Evolutionary conservation across 2,797 vertebrate species (phyloP), one percentile per base, ranked within the genome.

Genomic region (Thamnophis elegans): DNA sequence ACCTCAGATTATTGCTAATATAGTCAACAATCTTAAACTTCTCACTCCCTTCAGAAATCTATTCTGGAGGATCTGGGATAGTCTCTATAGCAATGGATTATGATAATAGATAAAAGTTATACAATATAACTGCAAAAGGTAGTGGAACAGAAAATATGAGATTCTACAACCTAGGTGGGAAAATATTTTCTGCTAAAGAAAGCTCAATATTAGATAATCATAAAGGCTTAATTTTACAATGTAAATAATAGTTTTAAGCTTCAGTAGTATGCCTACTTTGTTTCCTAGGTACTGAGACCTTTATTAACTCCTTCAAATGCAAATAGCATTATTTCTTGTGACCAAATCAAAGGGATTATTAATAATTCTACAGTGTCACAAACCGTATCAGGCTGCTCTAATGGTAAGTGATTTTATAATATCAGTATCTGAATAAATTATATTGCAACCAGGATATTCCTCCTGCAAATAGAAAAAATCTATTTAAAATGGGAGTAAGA

Each of bases 301-400:
- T 85, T 94, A 65, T 36, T 95, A 5, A 59, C 55, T 94, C 58
- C 91, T 95, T 20, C 73, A 91, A 88, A 32, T 94, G 36, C 92
- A 92, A 95, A 93, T 87, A 92, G 87, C n/a, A 93, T 1, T 10
- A 25, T 94, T 95, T 94, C 32, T 91, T 93, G 47, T 54, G 91
- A 93, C 9, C 87, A 91, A 8, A 94, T 95, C 60, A 92, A 94
- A 94, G 88, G 82, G 87, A 90, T 92, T 28, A 60, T 87, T 78
- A 94, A 6, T 59, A 92, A 58, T 68, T 85, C 88, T 85, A 1
- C 56, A 73, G 22, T 89, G 62, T 92, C 94, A 86, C 78, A 95
- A 93, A 86, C 90, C 7, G 55, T 89, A 89, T 53, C 58, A 25
- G 26, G 7, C 54, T 87, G 85, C 32, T 91, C 89, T 53, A 87